Base-by-base conservation (phyloP, 2,888 invertebrate species). In the Elegia similella region DNA sequence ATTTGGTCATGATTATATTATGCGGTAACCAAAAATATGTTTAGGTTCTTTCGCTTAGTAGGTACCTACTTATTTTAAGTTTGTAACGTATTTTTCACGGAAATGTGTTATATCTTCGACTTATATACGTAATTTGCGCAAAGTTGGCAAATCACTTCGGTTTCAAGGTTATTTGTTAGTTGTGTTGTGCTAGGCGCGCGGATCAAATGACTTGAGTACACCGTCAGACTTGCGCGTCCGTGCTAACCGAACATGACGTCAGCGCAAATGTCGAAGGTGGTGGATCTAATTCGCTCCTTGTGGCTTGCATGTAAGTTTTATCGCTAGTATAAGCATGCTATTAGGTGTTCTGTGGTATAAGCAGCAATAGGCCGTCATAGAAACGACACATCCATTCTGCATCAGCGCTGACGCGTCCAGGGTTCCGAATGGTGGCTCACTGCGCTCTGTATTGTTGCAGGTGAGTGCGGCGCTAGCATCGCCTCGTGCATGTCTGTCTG, bases 401-500 rank as follows among this genome's bases (percentile, higher is more conserved):
- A 23, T 23, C 23, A 23, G 5, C 2, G 23, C 23, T 2, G 23
- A 23, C 2, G 23, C 23, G 23, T 23, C 23, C 46, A 3, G 12
- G 13, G 32, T 13, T 7, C 7, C 29, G 15, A 17, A 2, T 34
- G 15, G 8, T 32, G 16, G 48, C 47, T 50, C 34, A 50, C 34
- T 34, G 16, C 50, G 16, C 2, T 16, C 15, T 16, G 29, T 46
- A 6, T 83, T 85, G 84, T 87, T 86, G 61, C 88, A 88, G 88
- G 88, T 87, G 84, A 87, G 87, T 85, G 82, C 72, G 68, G 71
- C 71, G 66, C 67, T 72, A 68, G 75, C 70, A 15, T 78, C 76
- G 72, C 72, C 72, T 62, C 74, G 71, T 71, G 78, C 78, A 76
- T 77, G 82, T 75, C 70, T 67, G 72, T 17, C 38, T 16, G 17